phyloP scores from a whole-genome alignment of 2,797 vertebrate species.

The Nothura maculosa region DNA sequence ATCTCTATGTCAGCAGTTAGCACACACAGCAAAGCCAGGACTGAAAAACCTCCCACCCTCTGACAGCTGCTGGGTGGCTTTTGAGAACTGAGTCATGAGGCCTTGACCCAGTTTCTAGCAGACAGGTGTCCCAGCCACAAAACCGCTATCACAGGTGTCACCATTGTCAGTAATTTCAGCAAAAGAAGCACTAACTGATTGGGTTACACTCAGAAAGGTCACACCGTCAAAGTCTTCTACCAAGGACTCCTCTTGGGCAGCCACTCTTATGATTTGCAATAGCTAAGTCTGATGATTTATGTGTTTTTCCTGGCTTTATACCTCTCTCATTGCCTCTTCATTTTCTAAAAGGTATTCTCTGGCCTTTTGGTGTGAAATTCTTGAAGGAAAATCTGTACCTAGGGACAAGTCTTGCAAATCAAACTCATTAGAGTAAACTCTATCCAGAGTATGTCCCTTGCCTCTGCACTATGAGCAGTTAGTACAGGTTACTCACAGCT shows the following conservation, averaged over 20 bases:
- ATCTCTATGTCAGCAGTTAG: neutral
- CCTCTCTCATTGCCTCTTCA: neutral
- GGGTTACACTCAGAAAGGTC: neutral
- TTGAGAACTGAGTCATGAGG: conserved; percentile 34
- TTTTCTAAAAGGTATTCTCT: neutral
- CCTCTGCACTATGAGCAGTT: neutral
- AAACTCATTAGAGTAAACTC: neutral
- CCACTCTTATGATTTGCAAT: neutral
- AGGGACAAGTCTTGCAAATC: neutral
- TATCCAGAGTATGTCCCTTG: neutral
- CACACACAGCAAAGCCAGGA: neutral
- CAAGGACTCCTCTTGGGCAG: neutral
- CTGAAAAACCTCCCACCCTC: conserved; percentile 2
- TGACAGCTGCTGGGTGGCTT: conserved; percentile 49
- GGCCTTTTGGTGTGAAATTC: neutral
- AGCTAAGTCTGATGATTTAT: neutral
- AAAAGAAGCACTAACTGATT: neutral
- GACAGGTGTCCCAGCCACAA: conserved; percentile 50
- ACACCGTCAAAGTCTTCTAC: neutral
- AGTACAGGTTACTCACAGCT: neutral
- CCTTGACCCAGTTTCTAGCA: conserved; percentile 47
- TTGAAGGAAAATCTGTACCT: neutral
- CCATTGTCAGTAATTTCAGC: neutral
- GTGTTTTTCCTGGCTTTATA: neutral
- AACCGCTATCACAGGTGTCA: conserved; percentile 33